Evolutionary conservation across 2,888 invertebrate species (phyloP), one percentile per base, ranked within the genome.

Genomic region (Ecdyonurus torrentis): DNA sequence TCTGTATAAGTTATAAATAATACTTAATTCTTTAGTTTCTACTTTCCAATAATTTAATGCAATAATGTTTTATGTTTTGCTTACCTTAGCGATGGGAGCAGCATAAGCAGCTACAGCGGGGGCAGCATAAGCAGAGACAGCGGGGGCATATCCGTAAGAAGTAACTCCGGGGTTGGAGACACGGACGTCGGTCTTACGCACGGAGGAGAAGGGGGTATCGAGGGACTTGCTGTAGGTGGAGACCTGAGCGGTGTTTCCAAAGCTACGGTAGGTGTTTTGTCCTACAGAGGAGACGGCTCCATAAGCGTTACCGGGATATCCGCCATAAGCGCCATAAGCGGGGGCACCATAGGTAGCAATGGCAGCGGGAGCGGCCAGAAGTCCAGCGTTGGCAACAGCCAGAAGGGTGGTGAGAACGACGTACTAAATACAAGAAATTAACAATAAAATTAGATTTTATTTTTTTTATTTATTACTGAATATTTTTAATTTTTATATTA

Each of bases 371-470:
- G n/a, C n/a, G n/a, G n/a, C n/a, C n/a, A 69, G 69, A 60, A 64
- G 67, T 24, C 68, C 74, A 64, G 69, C 68, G 59, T 67, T 67
- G 63, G 70, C 69, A 52, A 69, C 69, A 53, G 69, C 69, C 64
- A 70, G 60, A 25, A 69, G 55, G 61, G 69, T 68, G 64, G 68
- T 67, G 65, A 70, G 66, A 25, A 68, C 65, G 63, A 70, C 64
- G 63, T 69, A 58, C 70, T 70, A 66, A 2, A 1, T 3, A n/a
- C 1, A n/a, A 22, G 22, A 60, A 60, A n/a, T n/a, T n/a, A n/a
- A n/a, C n/a, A n/a, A n/a, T n/a, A n/a, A n/a, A n/a, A n/a, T n/a
- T n/a, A n/a, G n/a, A n/a, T n/a, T n/a, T n/a, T n/a, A n/a, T n/a
- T n/a, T n/a, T n/a, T n/a, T n/a, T n/a, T n/a, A n/a, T n/a, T n/a